phyloP scores from a whole-genome alignment of 2,888 invertebrate species.

The Sycophila texana region DNA sequence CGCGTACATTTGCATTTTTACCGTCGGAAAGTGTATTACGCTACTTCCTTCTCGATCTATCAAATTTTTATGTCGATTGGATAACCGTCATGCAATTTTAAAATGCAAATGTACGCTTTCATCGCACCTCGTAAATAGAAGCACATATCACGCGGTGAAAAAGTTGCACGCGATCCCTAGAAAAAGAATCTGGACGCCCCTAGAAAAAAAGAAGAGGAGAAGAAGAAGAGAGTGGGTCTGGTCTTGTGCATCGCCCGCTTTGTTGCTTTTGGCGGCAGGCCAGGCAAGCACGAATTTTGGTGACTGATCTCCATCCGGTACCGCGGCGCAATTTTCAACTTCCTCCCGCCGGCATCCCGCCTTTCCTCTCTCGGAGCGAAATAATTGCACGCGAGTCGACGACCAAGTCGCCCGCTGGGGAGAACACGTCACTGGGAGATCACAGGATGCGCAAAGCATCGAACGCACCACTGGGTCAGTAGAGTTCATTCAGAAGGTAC shows the following conservation, averaged over 20 bases:
- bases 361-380: neutral
- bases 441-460: neutral
- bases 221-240: neutral
- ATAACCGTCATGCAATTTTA: neutral
- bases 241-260: neutral
- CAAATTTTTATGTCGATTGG: neutral
- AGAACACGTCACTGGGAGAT: slow-evolving; percentile 15
- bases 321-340: slow-evolving; percentile 21
- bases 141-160: slow-evolving; percentile 18
- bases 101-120: slow-evolving; percentile 31
- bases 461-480: slow-evolving; percentile 62
- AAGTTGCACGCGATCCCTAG: slow-evolving; percentile 13
- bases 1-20: slow-evolving; percentile 7
- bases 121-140: slow-evolving; percentile 13
- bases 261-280: slow-evolving; percentile 44
- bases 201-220: neutral
- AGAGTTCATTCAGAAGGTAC: slow-evolving; percentile 71
- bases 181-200: slow-evolving; percentile 6
- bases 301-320: slow-evolving; percentile 34
- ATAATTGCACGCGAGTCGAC: neutral
- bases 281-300: slow-evolving; percentile 13
- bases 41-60: neutral
- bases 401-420: neutral
- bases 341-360: neutral
- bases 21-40: neutral